Conservation (phyloP, 1,140 invertebrate genomes). For the Drosophila athabasca region DNA sequence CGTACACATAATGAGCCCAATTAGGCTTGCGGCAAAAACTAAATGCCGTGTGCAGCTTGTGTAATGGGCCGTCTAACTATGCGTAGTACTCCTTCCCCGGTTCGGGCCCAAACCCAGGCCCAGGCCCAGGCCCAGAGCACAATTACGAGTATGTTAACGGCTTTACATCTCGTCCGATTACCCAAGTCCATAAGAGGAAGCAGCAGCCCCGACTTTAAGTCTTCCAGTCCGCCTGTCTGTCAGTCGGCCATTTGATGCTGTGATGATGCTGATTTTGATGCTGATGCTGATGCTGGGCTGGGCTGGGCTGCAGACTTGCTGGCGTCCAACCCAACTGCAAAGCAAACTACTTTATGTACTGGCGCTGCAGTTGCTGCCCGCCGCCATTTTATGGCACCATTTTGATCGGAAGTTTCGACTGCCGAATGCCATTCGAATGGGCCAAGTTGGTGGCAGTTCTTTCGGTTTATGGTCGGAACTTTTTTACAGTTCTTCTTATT, state of each 20-base stretch:
- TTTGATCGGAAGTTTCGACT: conserved; percentile 40
- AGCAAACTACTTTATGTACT: conserved; percentile 20
- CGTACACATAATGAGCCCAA: conserved; percentile 70
- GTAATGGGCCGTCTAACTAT: conserved; percentile 70
- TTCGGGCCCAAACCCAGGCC: no score
- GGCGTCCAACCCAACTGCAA: conserved; percentile 44
- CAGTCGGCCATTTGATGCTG: conserved; percentile 34
- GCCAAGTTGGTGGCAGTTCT: conserved; percentile 22
- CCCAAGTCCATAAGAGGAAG: conserved; percentile 10
- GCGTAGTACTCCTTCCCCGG: conserved; percentile 2
- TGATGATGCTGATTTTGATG: conserved; percentile 46
- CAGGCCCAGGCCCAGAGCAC: not conserved
- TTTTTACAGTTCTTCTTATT: conserved; percentile 16
- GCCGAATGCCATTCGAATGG: conserved; percentile 31
- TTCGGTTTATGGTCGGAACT: conserved; percentile 31
- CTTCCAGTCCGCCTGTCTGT: conserved; percentile 12
- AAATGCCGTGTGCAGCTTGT: conserved; percentile 72
- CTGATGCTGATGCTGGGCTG: no score
- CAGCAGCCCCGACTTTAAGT: conserved; percentile 35
- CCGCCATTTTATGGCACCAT: conserved; percentile 45
- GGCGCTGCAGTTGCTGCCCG: conserved; percentile 1
- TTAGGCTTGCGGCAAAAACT: conserved; percentile 71
- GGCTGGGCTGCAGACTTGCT: conserved; percentile 36
- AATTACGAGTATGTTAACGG: conserved; percentile 21
- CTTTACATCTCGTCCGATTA: conserved; percentile 33